Conservation (phyloP, 1,140 invertebrate species). For the Ips nitidus region DNA sequence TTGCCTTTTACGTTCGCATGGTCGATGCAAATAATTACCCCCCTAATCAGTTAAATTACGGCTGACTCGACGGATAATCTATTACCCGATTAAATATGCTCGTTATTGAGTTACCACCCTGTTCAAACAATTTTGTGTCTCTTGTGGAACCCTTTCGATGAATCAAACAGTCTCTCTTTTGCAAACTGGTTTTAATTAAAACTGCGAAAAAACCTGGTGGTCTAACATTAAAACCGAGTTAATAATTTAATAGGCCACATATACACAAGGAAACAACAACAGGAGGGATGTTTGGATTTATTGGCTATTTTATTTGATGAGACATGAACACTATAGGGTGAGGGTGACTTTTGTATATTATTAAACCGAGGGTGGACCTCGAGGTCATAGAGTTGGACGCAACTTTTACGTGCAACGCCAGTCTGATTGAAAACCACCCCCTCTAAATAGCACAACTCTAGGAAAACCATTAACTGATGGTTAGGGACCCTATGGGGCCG, state of each 20-base stretch:
- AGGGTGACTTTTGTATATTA: slow-evolving; percentile 24
- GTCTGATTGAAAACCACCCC: background rate
- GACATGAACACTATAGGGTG: slow-evolving; percentile 23
- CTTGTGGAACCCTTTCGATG: too few species aligned
- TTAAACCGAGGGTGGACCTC: slow-evolving; percentile 9
- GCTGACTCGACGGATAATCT: slow-evolving; percentile 4
- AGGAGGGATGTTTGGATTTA: slow-evolving; percentile 29
- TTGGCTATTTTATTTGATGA: slow-evolving; percentile 31
- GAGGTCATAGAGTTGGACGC: background rate
- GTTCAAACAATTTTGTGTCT: background rate
- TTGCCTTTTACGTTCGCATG: slow-evolving; percentile 15
- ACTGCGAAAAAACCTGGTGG: too few species aligned
- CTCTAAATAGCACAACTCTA: slow-evolving; percentile 10
- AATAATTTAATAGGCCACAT: slow-evolving; percentile 38
- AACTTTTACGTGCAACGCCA: background rate
- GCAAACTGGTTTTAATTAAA: too few species aligned
- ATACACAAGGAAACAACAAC: background rate
- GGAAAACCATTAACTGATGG: slow-evolving; percentile 21
- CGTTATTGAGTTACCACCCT: background rate
- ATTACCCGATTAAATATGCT: slow-evolving; percentile 6
- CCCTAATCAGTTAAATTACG: background rate
- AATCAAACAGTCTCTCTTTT: too few species aligned
- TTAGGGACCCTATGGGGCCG: slow-evolving; percentile 9
- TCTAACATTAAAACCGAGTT: slow-evolving; percentile 27
- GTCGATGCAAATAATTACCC: slow-evolving; percentile 13